Evolutionary conservation across 2,113 vertebrate species (phyloP).

Genomic region (Rallus limicola): DNA sequence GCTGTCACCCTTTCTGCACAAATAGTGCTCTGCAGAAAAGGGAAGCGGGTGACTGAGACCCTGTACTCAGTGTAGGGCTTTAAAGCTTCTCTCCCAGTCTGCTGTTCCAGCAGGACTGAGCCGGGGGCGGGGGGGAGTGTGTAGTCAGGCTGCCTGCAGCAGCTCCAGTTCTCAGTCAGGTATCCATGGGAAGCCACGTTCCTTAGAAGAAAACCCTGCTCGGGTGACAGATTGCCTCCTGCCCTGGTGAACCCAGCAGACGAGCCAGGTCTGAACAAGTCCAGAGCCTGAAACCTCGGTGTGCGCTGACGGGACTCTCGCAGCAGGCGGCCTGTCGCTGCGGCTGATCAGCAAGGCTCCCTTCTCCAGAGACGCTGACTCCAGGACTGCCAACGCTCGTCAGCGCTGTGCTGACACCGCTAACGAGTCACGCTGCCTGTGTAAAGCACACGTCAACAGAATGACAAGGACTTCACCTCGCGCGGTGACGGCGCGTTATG

Average conservation of each 20-base stretch:
- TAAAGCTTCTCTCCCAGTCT: neutral
- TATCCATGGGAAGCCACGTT: accelerated
- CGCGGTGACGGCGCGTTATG: accelerated
- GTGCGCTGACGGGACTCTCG: accelerated
- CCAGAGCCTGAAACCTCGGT: neutral
- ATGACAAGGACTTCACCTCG: neutral
- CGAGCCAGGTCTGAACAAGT: neutral
- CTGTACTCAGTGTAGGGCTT: neutral
- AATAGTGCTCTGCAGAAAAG: too few species aligned
- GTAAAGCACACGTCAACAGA: neutral
- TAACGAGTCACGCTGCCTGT: neutral
- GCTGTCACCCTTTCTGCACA: neutral
- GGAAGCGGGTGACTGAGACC: too few species aligned
- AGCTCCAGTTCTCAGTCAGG: neutral
- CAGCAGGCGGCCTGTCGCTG: neutral
- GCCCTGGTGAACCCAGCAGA: neutral
- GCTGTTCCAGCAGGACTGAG: neutral
- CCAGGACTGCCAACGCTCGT: neutral
- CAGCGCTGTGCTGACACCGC: neutral
- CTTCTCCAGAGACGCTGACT: neutral
- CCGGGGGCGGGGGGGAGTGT: neutral
- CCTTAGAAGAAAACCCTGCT: neutral
- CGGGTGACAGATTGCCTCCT: neutral
- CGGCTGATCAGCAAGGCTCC: neutral
- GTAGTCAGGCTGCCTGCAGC: accelerated